A percentile compares a stretch with the other conserved stretches of the same genome.
Conservation (phyloP, 2,888 invertebrate genomes). For the Notocelia uddmanniana region DNA sequence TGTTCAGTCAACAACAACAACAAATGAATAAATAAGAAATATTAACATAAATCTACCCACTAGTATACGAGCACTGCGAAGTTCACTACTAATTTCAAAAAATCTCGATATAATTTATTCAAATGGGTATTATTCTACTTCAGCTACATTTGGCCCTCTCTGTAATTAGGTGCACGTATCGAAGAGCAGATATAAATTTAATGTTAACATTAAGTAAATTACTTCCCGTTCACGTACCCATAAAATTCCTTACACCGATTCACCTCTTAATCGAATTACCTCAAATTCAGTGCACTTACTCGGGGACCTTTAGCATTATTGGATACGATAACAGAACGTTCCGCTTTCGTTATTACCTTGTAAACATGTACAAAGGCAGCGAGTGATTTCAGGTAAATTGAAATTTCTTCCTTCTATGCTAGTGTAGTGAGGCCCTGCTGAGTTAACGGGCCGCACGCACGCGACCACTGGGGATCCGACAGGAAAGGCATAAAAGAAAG, state of each 20-base stretch:
- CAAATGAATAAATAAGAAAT: no score
- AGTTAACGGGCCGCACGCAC: constrained; percentile 39
- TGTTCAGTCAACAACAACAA: no score
- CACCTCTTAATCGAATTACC: constrained; percentile 37
- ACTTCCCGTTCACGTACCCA: background rate
- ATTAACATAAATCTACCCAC: no score
- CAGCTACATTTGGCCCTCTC: background rate
- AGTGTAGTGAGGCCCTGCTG: constrained; percentile 50
- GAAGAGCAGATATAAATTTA: background rate
- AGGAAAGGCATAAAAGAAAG: constrained; percentile 21
- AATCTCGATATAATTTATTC: no score
- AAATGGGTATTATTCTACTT: background rate
- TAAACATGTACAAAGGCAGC: constrained; percentile 54
- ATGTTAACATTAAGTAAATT: constrained; percentile 10
- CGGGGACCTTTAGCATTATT: constrained; percentile 42
- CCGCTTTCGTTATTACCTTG: constrained; percentile 59
- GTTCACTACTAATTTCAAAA: no score
- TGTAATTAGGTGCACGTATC: background rate
- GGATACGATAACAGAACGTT: constrained; percentile 53
- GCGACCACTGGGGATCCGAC: constrained; percentile 34
- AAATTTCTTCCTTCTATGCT: constrained; percentile 72
- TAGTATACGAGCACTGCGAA: no score
- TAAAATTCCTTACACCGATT: constrained; percentile 25
- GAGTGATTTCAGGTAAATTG: constrained; percentile 72
- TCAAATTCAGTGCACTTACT: constrained; percentile 38